phyloP scores from a whole-genome alignment of 2,113 vertebrate species.

The Melanocharis versteri region DNA sequence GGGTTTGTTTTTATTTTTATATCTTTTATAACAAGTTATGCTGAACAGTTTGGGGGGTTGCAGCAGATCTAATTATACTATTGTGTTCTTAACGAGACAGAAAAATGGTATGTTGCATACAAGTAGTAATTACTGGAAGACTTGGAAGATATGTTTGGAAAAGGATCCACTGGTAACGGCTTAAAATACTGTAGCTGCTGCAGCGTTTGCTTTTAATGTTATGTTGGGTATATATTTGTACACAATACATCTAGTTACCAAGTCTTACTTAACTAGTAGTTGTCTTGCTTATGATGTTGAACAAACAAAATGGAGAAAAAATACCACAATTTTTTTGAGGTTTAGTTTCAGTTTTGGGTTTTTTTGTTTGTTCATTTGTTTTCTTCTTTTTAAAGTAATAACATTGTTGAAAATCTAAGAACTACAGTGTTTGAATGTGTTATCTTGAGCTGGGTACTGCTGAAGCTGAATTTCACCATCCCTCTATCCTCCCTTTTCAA shows the following conservation, averaged over 20 bases:
- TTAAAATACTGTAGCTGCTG: constrained; percentile 27
- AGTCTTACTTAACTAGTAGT: background rate
- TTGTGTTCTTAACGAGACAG: constrained; percentile 42
- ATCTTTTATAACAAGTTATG: background rate
- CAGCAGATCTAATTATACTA: constrained; percentile 22
- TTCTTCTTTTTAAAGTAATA: background rate
- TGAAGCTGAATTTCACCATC: background rate
- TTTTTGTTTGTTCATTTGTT: background rate
- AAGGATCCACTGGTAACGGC: background rate
- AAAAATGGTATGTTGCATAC: constrained; percentile 41
- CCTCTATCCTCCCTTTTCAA: background rate
- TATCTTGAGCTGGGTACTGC: background rate
- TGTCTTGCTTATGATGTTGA: background rate
- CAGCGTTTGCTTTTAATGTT: constrained; percentile 39
- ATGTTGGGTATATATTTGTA: background rate
- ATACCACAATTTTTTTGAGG: background rate
- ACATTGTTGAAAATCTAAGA: background rate
- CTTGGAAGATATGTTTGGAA: constrained; percentile 23
- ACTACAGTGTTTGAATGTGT: background rate
- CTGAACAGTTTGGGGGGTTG: constrained; percentile 1
- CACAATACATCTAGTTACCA: background rate
- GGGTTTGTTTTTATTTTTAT: background rate
- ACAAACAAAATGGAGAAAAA: background rate
- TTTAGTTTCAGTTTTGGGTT: background rate
- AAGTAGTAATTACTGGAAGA: constrained; percentile 53